Evolutionary conservation across 2,797 vertebrate species (phyloP), one percentile per base, ranked within the genome.

Genomic region (Rhabdophis nuchalis): DNA sequence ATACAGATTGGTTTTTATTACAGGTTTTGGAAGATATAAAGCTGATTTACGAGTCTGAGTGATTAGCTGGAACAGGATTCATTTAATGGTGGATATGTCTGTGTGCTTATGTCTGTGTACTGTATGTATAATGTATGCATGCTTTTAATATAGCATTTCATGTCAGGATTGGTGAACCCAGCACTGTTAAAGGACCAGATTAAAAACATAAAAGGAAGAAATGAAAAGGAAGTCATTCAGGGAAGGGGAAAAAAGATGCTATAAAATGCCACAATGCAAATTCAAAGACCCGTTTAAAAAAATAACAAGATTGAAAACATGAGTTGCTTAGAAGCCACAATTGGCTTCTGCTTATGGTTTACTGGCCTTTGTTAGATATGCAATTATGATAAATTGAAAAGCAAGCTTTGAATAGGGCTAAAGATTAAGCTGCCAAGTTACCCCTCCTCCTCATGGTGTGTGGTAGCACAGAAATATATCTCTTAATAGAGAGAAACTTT

Each of bases 201-300:
- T 94, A 96, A 93, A 95, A 92, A 94, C 93, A 86, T 92, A 94
- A 86, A 68, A 93, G 92, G 92, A 77, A 93, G 85, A 64, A 96
- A 95, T 86, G 94, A 72, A 92, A 93, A 95, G 96, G 96, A 96
- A 96, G 94, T 94, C 6, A 89, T 93, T 89, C 68, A 82, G 36
- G 90, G 92, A 92, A 89, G 82, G 82, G 87, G 87, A 92, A 64
- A 29, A 89, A 56, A 93, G 85, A 82, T 91, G 95, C 91, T 93
- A 90, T 90, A 91, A 94, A 93, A 92, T 93, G 93, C 95, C 95
- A 3, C 95, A 93, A 91, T 7, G 10, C 95, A 96, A 96, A 96
- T 96, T 95, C 13, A 92, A 96, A 94, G 64, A 25, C 87, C 90
- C 50, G 53, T 93, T 94, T 58, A 88, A 88, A 53, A 85, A 64